phyloP scores from a whole-genome alignment of 2,113 vertebrate species.

The Capreolus pygargus region DNA sequence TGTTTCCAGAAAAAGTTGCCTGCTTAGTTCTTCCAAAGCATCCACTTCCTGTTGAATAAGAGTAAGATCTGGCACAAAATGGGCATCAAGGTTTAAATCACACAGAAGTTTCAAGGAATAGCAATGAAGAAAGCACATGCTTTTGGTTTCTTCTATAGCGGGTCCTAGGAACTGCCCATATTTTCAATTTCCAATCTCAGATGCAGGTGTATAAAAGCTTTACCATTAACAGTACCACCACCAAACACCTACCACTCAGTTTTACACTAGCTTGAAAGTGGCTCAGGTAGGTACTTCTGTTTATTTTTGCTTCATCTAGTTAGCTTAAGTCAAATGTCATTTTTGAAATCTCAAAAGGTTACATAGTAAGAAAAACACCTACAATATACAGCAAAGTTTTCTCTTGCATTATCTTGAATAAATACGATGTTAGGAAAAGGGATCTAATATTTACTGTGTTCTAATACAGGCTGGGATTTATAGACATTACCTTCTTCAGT shows the following conservation, averaged over 20 bases:
- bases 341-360: neutral
- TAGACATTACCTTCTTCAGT: neutral
- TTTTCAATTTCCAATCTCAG: neutral
- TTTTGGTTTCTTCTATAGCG: neutral
- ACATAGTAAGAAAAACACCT: neutral
- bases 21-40: constrained; percentile 96
- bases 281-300: neutral
- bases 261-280: neutral
- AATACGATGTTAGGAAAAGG: neutral
- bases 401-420: neutral
- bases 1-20: constrained; percentile 98
- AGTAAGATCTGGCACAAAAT: constrained; percentile 89
- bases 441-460: neutral
- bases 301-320: neutral
- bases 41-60: constrained; percentile 98
- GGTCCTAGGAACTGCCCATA: neutral
- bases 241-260: neutral
- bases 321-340: neutral
- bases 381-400: neutral
- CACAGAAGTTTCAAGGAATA: constrained; percentile 7
- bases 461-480: constrained; percentile 10
- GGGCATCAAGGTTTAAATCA: constrained; percentile 79
- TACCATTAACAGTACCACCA: neutral
- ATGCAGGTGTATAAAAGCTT: neutral
- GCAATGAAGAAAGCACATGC: neutral